Evolutionary conservation across 2,797 vertebrate genomes (phyloP), one percentile per base, ranked within the genome.

Genomic region (Lagorchestes hirsutus): DNA sequence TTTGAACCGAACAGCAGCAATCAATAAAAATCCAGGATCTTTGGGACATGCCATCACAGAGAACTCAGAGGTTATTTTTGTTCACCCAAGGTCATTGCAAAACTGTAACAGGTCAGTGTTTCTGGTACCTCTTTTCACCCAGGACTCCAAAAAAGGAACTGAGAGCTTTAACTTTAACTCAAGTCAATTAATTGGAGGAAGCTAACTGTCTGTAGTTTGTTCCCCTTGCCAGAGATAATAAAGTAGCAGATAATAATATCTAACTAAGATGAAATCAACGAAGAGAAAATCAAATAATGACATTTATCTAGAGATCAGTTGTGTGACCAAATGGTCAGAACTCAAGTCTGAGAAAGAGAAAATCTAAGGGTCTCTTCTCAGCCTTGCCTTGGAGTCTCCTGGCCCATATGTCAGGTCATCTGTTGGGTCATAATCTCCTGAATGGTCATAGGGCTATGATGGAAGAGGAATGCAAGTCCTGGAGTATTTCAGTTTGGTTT

Each of bases 161-260:
- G 28, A 93, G 59, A 56, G 59, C 9, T 56, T 96, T 95, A 93
- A 93, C 91, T 56, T 55, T 92, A 95, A 94, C 57, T 55, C 82
- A 94, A 96, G 93, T 93, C 8, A 50, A 94, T 94, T 90, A 59
- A 55, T 93, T 90, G 62, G 93, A 95, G 59, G 10, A 94, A 95
- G 92, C 93, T 90, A 46, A 27, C 95, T 92, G 87, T 87, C 67
- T 93, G 50, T 58, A 54, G 54, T 56, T 93, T 87, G 31, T 90
- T 57, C 12, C 55, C 92, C 28, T 92, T 93, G 91, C 52, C 96
- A 93, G 58, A 94, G 91, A 90, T 57, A 91, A 91, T 96, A 67
- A 82, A 55, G 50, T 67, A 46, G 96, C 54, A 67, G 90, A 56
- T 24, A 55, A 82, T 2, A 82, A 82, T 82, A 82, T 82, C 40